These are phyloP conservation scores for Eupithecia subfuscata DNA, from an alignment of 2,888 invertebrate species.

Conservation along the genomic window DNA sequence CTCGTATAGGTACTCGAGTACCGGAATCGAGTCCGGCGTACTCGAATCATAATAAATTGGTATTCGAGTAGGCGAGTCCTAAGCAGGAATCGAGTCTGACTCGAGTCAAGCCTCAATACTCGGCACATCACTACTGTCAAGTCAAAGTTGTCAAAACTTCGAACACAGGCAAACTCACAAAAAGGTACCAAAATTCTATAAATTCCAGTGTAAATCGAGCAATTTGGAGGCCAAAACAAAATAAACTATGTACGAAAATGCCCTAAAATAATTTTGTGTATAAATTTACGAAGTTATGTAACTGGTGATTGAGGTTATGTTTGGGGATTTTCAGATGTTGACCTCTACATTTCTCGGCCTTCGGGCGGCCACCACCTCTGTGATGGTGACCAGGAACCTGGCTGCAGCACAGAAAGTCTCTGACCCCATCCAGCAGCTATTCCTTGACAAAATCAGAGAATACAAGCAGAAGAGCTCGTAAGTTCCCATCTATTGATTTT, in stretches of 20 bases:
- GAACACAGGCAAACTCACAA: conserved; percentile 47
- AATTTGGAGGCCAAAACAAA: too few relatives aligned
- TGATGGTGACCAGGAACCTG: conserved; percentile 87
- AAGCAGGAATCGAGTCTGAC: too few relatives aligned
- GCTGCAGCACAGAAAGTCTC: conserved; percentile 89
- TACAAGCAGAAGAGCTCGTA: conserved; percentile 94
- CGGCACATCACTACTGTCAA: too few relatives aligned
- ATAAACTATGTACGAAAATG: neutral
- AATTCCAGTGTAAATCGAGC: conserved; percentile 12
- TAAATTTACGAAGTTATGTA: conserved; percentile 61
- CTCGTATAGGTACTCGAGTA: too few relatives aligned
- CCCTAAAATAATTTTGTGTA: neutral
- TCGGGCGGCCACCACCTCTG: conserved; percentile 77
- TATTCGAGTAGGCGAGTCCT: too few relatives aligned
- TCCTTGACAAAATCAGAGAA: conserved; percentile 95
- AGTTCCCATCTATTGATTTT: conserved; percentile 63
- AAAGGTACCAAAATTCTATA: conserved; percentile 53
- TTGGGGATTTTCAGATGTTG: conserved; percentile 81
- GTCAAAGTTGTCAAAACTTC: conserved; percentile 56
- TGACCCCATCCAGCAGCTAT: conserved; percentile 97
- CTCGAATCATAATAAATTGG: too few relatives aligned
- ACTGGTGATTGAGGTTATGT: conserved; percentile 68
- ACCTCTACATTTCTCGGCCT: conserved; percentile 81
- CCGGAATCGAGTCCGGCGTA: too few relatives aligned
- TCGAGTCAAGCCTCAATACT: too few relatives aligned